Evolutionary conservation across 2,113 vertebrate species (phyloP).

Genomic region (Menura novaehollandiae): DNA sequence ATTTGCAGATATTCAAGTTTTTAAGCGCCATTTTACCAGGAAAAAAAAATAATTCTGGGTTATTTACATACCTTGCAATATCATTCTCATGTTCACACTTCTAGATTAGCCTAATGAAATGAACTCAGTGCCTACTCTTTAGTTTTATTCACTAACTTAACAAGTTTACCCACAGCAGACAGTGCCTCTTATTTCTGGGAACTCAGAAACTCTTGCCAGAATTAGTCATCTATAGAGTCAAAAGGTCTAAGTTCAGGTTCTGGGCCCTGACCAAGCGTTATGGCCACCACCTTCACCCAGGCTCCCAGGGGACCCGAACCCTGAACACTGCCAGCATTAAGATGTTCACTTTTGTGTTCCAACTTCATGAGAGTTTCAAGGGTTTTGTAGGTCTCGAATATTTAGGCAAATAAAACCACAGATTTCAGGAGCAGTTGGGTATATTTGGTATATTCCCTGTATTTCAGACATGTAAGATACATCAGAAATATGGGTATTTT

Average conservation of each 20-base stretch:
- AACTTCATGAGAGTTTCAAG: not conserved
- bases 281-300: not conserved
- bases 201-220: not conserved
- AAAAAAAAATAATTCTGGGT: not conserved
- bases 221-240: not conserved
- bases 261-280: not conserved
- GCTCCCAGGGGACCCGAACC: not conserved
- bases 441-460: not conserved
- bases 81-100: not conserved
- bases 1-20: not conserved
- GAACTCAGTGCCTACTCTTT: not conserved
- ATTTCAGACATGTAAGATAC: fast-evolving
- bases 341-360: not conserved
- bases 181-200: not conserved
- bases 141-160: not conserved
- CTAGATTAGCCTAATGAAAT: not conserved
- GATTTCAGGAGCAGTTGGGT: not conserved
- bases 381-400: not conserved
- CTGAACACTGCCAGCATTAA: not conserved
- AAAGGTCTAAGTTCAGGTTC: not conserved
- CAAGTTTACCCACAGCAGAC: not conserved
- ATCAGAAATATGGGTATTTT: not conserved
- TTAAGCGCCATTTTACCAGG: not conserved
- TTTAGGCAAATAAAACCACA: fast-evolving
- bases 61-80: not conserved